Conservation (phyloP, 92 coral and sea anemone genomes). For the Epizoanthus scotinus region DNA sequence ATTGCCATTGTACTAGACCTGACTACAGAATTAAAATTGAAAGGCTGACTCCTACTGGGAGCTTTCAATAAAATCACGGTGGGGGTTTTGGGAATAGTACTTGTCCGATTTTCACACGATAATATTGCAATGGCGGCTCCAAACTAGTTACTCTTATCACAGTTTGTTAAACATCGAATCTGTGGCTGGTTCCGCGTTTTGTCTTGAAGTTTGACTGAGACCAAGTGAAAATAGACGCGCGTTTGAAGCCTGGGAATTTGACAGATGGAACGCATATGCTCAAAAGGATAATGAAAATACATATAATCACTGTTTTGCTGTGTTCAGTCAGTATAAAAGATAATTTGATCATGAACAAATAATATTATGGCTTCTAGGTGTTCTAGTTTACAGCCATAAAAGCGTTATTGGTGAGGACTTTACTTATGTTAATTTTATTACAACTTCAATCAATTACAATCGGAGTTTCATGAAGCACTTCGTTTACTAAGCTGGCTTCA, state of each 20-base stretch:
- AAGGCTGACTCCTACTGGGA: slow-evolving; percentile 28
- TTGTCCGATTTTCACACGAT: slow-evolving; percentile 31
- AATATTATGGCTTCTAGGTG: slow-evolving; percentile 66
- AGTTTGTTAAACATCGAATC: slow-evolving; percentile 17
- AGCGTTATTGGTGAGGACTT: slow-evolving; percentile 38
- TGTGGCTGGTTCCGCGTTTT: slow-evolving; percentile 30
- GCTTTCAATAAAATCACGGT: slow-evolving; percentile 29
- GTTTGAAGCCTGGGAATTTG: slow-evolving; percentile 69
- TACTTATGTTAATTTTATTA: slow-evolving; percentile 54
- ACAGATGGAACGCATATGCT: slow-evolving; percentile 86
- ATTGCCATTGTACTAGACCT: slow-evolving; percentile 26
- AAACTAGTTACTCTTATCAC: slow-evolving; percentile 1
- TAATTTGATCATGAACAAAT: slow-evolving; percentile 69
- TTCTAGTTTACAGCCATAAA: slow-evolving; percentile 49
- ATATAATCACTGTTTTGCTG: slow-evolving; percentile 75
- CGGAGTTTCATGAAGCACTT: slow-evolving; percentile 7
- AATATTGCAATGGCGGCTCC: slow-evolving; percentile 25
- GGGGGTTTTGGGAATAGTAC: slow-evolving; percentile 37
- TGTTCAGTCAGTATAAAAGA: slow-evolving; percentile 84
- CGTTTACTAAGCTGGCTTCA: background rate
- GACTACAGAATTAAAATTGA: slow-evolving; percentile 34
- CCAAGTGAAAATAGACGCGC: slow-evolving; percentile 42
- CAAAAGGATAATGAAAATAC: slow-evolving; percentile 62
- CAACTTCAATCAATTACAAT: slow-evolving; percentile 26
- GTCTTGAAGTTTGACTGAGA: slow-evolving; percentile 28